phyloP scores from a whole-genome alignment of 2,888 invertebrate genomes.

The Lasioglossum leucozonium region DNA sequence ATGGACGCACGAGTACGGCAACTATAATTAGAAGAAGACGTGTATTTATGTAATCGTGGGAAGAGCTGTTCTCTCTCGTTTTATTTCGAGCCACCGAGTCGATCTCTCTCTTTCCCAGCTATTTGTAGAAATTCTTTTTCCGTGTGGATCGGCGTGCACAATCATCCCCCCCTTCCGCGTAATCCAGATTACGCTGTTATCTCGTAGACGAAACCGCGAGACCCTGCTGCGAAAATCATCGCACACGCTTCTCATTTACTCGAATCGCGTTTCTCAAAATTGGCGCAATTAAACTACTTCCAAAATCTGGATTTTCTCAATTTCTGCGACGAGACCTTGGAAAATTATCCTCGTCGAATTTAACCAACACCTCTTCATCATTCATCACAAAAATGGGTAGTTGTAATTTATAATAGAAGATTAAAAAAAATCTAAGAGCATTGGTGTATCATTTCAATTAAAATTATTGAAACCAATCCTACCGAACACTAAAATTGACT shows the following conservation, averaged over 20 bases:
- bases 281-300: not conserved
- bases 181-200: not conserved
- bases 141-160: not conserved
- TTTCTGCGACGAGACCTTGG: not conserved
- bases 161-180: not conserved
- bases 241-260: not conserved
- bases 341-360: too few species aligned
- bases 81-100: constrained; percentile 17
- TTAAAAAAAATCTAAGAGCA: too few species aligned
- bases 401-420: too few species aligned
- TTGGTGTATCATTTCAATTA: too few species aligned
- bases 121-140: constrained; percentile 15
- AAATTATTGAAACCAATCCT: too few species aligned
- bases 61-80: constrained; percentile 14
- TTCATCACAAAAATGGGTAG: too few species aligned
- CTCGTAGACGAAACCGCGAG: not conserved
- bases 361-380: too few species aligned
- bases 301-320: not conserved
- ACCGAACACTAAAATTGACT: too few species aligned
- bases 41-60: constrained; percentile 16
- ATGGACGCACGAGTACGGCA: not conserved
- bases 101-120: not conserved
- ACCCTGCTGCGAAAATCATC: not conserved
- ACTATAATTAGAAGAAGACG: constrained; percentile 26
- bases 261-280: not conserved